Evolutionary conservation across 2,888 invertebrate species (phyloP), one percentile per base, ranked within the genome.

Genomic region (Lordiphosa andalusiaca): DNA sequence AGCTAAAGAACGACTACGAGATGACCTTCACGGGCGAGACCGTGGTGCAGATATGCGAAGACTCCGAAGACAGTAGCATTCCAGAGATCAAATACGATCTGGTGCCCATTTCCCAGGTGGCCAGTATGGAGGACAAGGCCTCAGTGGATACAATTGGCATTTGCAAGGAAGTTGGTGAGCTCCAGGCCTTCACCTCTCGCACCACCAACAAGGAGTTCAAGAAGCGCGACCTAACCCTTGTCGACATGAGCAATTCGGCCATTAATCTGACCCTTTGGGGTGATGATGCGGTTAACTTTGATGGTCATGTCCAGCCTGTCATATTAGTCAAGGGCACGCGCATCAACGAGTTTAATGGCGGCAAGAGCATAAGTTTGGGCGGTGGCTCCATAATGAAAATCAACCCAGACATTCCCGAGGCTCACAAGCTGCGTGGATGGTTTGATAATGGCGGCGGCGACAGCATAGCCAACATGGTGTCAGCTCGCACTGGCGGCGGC

Each of bases 1-100:
- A 91, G 36, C 89, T 98, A 5, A 95, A 95, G 71, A 97, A 98
- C 87, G 98, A 99, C 87, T 99, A 98, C 85, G 99, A 99, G 89
- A 95, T 99, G 94, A 94, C 96, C 1, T 93, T 98, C 84, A 93
- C 91, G 9, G 89, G 90, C 6, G 97, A 98, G 41, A 94, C 96
- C 0, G 91, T 91, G 0, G 91, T 93, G 0, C 91, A 92, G 3
- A 90, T 90, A 60, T 93, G 92, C 70, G 90, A 90, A 61, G 80
- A 80, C 40, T 61, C 19, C 1, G 93, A 85, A 2, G 93, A 92
- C 39, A 86, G 90, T 0, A 91, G 92, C 2, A 93, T 98, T 76
- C 98, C 98, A 1, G 91, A 92, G 41, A 90, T 96, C 33, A 92
- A 93, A 70, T 97, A 93, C 85, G 93, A 95, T 72, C 95, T 97